Conservation (phyloP, 2,797 vertebrate species). For the Aeoliscus strigatus region DNA sequence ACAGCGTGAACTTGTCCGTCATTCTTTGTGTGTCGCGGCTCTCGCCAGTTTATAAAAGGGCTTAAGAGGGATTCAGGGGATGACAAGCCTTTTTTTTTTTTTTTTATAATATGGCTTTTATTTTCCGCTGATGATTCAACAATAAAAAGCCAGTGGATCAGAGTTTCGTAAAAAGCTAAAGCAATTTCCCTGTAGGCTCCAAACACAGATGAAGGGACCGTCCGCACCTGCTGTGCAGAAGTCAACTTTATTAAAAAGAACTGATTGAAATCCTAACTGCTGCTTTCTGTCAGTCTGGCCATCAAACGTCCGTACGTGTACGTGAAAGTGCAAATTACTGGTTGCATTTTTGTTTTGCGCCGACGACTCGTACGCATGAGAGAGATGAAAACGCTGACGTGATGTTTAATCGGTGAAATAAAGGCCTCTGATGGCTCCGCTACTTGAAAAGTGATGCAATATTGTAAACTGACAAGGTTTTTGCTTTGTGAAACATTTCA, state of each 20-base stretch:
- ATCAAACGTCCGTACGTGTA: no score
- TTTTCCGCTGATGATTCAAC: constrained; percentile 15
- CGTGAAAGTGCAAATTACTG: no score
- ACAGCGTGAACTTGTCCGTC: constrained; percentile 18
- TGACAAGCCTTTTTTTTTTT: constrained; percentile 10
- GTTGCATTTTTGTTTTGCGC: no score
- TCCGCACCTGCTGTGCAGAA: no score
- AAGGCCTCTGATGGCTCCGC: constrained; percentile 20
- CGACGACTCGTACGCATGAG: no score
- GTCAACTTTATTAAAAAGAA: neutral
- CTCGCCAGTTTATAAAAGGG: constrained; percentile 28
- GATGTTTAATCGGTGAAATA: no score
- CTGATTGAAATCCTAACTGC: neutral
- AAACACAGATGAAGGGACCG: neutral
- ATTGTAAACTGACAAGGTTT: no score
- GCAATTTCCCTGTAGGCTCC: neutral
- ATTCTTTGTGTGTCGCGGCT: constrained; percentile 28
- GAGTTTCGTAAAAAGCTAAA: neutral
- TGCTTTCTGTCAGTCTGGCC: no score
- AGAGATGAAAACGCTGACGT: no score
- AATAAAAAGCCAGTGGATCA: constrained; percentile 13
- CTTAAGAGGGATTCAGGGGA: constrained; percentile 44
- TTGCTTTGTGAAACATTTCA: no score
- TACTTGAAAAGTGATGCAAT: constrained; percentile 8
- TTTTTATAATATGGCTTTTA: constrained; percentile 16